Evolutionary conservation across 2,113 vertebrate genomes (phyloP).

Genomic region (Laticauda colubrina): DNA sequence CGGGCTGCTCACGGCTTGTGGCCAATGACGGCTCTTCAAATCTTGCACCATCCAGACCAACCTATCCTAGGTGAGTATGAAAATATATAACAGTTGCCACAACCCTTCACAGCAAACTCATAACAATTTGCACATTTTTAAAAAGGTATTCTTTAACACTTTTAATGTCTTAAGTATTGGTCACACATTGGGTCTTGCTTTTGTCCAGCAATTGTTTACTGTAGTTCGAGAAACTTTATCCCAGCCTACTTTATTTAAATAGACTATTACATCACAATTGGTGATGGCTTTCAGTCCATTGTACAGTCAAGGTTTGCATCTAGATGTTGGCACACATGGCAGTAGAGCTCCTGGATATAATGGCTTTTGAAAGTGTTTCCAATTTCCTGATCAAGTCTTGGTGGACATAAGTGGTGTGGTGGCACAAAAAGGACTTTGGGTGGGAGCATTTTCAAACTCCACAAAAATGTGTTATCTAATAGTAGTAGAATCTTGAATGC

Average conservation of each 20-base stretch:
- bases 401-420: neutral
- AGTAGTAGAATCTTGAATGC: neutral
- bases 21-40: too few relatives aligned
- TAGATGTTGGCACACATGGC: neutral
- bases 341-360: neutral
- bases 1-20: too few relatives aligned
- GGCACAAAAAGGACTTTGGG: neutral
- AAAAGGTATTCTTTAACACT: neutral
- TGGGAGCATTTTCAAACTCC: neutral
- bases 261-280: too few relatives aligned
- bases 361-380: neutral
- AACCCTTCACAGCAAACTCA: neutral
- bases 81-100: too few relatives aligned
- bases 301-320: neutral
- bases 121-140: neutral
- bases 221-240: too few relatives aligned
- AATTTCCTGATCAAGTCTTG: neutral
- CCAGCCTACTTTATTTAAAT: too few relatives aligned
- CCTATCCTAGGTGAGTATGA: too few relatives aligned
- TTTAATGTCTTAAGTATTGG: neutral
- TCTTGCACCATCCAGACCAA: too few relatives aligned
- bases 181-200: neutral
- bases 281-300: neutral
- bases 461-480: neutral
- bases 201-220: too few relatives aligned